phyloP scores from a whole-genome alignment of 1,140 invertebrate genomes.

The Aporrectodea caliginosa region DNA sequence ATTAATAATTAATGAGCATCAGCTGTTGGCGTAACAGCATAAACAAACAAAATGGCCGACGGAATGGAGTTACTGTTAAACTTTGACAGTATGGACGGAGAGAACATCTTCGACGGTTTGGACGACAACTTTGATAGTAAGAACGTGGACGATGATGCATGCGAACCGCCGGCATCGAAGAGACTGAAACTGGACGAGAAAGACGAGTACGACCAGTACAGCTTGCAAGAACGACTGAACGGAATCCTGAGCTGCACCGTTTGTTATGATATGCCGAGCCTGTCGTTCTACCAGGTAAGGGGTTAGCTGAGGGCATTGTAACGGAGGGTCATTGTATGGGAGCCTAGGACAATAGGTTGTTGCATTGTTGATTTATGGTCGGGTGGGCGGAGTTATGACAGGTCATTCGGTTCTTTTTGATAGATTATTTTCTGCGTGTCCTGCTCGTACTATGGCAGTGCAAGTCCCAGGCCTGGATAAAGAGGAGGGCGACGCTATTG shows the following conservation, averaged over 20 bases:
- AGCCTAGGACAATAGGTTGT: too few species aligned
- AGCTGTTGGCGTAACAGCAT: background rate
- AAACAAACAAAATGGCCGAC: slow-evolving; percentile 31
- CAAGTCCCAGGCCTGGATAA: too few species aligned
- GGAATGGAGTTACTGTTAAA: slow-evolving; percentile 3
- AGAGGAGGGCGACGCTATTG: too few species aligned
- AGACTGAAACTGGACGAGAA: slow-evolving; percentile 44
- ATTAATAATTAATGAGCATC: too few species aligned
- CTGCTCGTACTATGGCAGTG: too few species aligned
- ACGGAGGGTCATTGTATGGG: too few species aligned
- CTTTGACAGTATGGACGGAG: background rate
- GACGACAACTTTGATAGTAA: slow-evolving; percentile 44
- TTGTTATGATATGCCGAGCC: slow-evolving; percentile 84
- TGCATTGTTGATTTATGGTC: too few species aligned
- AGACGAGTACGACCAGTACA: slow-evolving; percentile 53
- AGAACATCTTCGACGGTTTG: slow-evolving; percentile 35
- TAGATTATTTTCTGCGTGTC: too few species aligned
- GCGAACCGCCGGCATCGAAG: slow-evolving; percentile 49
- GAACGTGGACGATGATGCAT: too few species aligned
- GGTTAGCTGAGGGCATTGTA: too few species aligned
- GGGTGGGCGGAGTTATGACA: too few species aligned
- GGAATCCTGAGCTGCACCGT: slow-evolving; percentile 93
- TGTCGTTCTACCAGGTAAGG: slow-evolving; percentile 85
- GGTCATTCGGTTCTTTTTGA: too few species aligned
- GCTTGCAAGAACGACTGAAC: slow-evolving; percentile 82